These are phyloP conservation scores for Syrphus vitripennis DNA, from an alignment of 2,888 invertebrate species.

Conservation along the genomic window DNA sequence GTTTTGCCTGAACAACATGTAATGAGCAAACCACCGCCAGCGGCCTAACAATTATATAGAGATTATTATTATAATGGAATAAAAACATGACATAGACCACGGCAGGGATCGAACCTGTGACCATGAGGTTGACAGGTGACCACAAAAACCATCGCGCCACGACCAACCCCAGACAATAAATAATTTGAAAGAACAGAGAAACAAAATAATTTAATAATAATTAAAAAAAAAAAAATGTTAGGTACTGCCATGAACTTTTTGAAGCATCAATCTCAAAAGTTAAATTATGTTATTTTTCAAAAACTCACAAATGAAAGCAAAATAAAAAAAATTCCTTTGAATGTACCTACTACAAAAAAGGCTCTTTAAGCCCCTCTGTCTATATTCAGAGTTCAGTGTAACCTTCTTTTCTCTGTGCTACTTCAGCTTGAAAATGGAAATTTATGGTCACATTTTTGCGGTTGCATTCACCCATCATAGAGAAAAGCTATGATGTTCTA, in stretches of 20 bases:
- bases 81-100: too few relatives aligned
- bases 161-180: too few relatives aligned
- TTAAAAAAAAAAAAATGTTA: not conserved
- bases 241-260: constrained; percentile 45
- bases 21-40: too few relatives aligned
- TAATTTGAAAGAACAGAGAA: too few relatives aligned
- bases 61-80: too few relatives aligned
- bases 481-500: constrained; percentile 28
- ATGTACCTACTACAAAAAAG: too few relatives aligned
- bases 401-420: constrained; percentile 46
- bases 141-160: too few relatives aligned
- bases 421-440: constrained; percentile 63
- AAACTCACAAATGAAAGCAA: not conserved
- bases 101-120: too few relatives aligned
- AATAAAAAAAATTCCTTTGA: constrained; percentile 9
- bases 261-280: constrained; percentile 38
- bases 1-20: too few relatives aligned
- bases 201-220: constrained; percentile 17
- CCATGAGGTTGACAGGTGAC: too few relatives aligned
- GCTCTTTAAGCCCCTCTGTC: not conserved
- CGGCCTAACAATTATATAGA: too few relatives aligned
- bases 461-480: constrained; percentile 64
- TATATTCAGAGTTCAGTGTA: not conserved
- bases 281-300: constrained; percentile 30
- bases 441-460: constrained; percentile 69